Evolutionary conservation across 2,888 invertebrate genomes (phyloP).

Genomic region (Patella pellucida): DNA sequence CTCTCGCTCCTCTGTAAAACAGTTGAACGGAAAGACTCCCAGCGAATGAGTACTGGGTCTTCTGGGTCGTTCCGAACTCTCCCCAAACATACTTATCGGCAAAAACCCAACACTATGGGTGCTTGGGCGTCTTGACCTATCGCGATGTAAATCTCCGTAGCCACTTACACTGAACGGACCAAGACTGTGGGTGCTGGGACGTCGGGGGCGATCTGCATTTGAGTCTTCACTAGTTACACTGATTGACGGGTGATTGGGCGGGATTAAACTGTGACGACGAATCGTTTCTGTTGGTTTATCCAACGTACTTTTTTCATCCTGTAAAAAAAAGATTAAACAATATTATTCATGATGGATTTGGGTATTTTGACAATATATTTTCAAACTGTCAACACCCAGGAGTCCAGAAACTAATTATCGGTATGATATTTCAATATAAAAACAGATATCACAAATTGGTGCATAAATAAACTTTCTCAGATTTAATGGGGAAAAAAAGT

Average conservation of each 20-base stretch:
- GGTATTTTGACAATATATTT: too few species aligned
- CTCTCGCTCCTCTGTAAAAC: constrained; percentile 48
- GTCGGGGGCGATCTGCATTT: constrained; percentile 53
- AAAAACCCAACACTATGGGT: constrained; percentile 61
- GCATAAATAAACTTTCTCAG: too few species aligned
- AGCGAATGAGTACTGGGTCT: constrained; percentile 65
- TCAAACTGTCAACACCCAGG: too few species aligned
- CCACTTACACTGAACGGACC: constrained; percentile 53
- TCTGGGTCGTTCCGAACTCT: constrained; percentile 55
- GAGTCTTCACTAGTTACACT: constrained; percentile 58
- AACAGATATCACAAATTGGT: too few species aligned
- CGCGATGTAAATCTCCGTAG: constrained; percentile 35
- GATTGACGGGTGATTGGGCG: constrained; percentile 55
- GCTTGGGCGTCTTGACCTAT: constrained; percentile 47
- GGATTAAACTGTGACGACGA: constrained; percentile 59
- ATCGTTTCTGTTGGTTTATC: constrained; percentile 45
- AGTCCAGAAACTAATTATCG: too few species aligned
- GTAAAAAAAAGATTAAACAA: constrained; percentile 8
- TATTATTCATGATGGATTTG: too few species aligned
- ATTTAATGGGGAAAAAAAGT: too few species aligned
- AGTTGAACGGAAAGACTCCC: constrained; percentile 56
- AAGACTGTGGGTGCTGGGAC: constrained; percentile 68
- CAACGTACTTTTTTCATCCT: constrained; percentile 49
- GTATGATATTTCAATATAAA: too few species aligned
- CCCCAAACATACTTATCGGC: constrained; percentile 61